Evolutionary conservation across 2,797 vertebrate species (phyloP).

Genomic region (Gymnoscopelus microlampas): DNA sequence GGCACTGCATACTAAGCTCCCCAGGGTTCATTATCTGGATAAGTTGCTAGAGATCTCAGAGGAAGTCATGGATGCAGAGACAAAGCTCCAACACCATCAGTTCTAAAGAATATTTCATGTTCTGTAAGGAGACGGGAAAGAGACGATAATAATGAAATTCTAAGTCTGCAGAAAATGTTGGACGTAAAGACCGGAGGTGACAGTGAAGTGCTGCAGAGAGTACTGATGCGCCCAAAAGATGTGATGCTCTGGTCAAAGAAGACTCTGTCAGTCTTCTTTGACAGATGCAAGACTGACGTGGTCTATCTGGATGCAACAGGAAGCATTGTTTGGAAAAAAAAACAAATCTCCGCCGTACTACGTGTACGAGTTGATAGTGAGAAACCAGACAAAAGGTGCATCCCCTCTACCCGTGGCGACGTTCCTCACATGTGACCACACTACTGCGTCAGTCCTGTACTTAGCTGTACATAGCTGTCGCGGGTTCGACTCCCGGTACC

Average conservation of each 20-base stretch:
- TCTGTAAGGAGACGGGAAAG: background rate
- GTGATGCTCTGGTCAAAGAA: conserved; percentile 1
- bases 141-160: background rate
- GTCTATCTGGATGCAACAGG: conserved; percentile 6
- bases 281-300: background rate
- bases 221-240: background rate
- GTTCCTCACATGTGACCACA: conserved; percentile 21
- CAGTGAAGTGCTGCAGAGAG: background rate
- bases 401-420: conserved; percentile 1
- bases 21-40: no score
- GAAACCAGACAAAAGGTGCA: conserved; percentile 2
- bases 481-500: no score
- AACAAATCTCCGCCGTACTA: background rate
- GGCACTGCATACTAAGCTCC: no score
- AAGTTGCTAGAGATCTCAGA: background rate
- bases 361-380: conserved; percentile 1
- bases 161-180: background rate
- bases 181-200: background rate
- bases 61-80: background rate
- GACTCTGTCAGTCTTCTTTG: background rate
- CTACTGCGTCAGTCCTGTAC: conserved; percentile 17
- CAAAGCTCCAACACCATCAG: background rate
- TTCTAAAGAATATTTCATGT: background rate
- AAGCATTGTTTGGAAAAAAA: background rate
- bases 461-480: background rate